Percentiles rank a stretch among this genome's conserved stretches.
Conservation (phyloP, 92 coral and sea anemone genomes). For the Bergia puertoricense region DNA sequence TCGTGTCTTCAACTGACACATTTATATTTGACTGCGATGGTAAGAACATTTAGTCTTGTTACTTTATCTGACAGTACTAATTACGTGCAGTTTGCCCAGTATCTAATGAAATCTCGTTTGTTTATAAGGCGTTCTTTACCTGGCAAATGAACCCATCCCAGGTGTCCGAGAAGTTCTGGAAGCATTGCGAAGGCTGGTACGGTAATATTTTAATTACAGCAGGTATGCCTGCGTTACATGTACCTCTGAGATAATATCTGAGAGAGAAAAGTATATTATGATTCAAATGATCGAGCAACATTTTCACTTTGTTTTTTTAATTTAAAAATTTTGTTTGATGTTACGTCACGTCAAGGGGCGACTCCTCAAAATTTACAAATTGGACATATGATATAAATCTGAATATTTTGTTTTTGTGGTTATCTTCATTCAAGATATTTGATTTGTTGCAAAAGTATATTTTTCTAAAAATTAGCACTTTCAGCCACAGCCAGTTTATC, state of each 20-base stretch:
- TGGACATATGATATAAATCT: no score
- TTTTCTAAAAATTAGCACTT: no score
- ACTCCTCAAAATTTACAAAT: background rate
- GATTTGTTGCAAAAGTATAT: no score
- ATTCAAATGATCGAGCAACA: background rate
- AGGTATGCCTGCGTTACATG: background rate
- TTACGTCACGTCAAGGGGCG: background rate
- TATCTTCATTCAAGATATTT: no score
- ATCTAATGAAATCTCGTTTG: background rate
- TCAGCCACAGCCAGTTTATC: no score
- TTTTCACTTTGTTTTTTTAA: no score
- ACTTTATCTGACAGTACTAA: background rate
- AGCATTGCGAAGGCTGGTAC: constrained; percentile 26
- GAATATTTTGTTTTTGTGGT: no score
- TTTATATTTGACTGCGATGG: constrained; percentile 44
- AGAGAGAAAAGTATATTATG: background rate
- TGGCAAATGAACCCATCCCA: constrained; percentile 7
- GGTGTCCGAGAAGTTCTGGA: constrained; percentile 27
- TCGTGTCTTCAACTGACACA: constrained; percentile 19
- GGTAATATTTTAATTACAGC: background rate
- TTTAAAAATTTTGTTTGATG: background rate
- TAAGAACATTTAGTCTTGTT: background rate
- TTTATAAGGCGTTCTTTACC: constrained; percentile 12
- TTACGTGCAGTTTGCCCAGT: background rate
- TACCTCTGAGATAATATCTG: background rate